These are phyloP conservation scores for Phylloscopus whistleri DNA, from an alignment of 2,113 vertebrate species.

Conservation along the genomic window DNA sequence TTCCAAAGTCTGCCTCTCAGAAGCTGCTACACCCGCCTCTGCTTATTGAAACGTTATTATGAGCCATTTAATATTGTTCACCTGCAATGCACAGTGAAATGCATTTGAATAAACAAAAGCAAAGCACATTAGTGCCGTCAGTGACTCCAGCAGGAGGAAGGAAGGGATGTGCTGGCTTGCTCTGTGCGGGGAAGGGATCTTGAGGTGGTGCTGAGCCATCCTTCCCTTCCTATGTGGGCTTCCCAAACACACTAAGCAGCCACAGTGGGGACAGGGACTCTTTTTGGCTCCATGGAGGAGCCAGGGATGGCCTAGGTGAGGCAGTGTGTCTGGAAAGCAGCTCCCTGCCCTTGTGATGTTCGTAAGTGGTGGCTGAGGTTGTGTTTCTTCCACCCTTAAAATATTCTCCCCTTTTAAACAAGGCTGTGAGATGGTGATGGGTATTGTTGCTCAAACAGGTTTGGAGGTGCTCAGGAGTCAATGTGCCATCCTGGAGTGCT, in stretches of 20 bases:
- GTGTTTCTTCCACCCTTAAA: background rate
- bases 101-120: slow-evolving; percentile 21
- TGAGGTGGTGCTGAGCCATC: background rate
- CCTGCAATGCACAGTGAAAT: background rate
- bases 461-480: background rate
- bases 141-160: background rate
- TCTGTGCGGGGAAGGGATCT: background rate
- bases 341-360: background rate
- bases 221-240: background rate
- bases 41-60: slow-evolving; percentile 53
- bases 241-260: background rate
- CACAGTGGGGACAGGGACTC: fast-evolving
- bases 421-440: background rate
- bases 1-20: background rate
- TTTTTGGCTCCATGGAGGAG: background rate
- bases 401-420: background rate
- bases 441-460: background rate
- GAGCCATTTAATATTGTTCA: slow-evolving; percentile 44
- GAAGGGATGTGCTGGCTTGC: background rate
- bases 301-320: background rate
- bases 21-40: slow-evolving; percentile 29
- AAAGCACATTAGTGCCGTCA: background rate
- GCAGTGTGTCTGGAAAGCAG: background rate
- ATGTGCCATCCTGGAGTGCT: fast-evolving
- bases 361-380: background rate